Evolutionary conservation across 2,797 vertebrate genomes (phyloP), one percentile per base, ranked within the genome.

Genomic region (Potorous gilbertii): DNA sequence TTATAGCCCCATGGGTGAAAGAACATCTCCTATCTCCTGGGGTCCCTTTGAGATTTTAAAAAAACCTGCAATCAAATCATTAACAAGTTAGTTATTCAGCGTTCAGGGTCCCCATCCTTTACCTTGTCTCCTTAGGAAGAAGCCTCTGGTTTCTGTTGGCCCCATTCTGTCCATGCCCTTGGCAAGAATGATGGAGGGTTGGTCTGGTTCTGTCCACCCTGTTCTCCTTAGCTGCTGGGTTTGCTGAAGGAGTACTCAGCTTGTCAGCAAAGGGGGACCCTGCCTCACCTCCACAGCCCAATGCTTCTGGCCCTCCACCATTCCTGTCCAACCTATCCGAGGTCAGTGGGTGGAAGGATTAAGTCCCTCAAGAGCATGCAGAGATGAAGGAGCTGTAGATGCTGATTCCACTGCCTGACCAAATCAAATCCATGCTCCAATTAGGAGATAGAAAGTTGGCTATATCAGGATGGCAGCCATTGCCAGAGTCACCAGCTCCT

Each of bases 61-160:
- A 98, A 99, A 98, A 98, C 98, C 97, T 98, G 98, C 99, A 98
- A 98, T 99, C 99, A 99, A 99, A 98, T 98, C 99, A 99, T 99
- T 99, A 99, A 99, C 98, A 99, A 99, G 99, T 98, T 99, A 99
- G 99, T 98, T 99, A 98, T 99, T 99, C 98, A 95, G 97, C 93
- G 98, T 99, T 97, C 98, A 99, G 99, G 99, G 98, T 98, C 98
- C 96, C 96, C 46, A 27, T 96, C 97, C 96, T 98, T 96, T 97
- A 98, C 98, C 99, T 98, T 97, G 18, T 97, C 98, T 98, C 98
- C 98, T 98, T 98, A 96, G 98, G 98, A 98, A 99, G 99, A 99
- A 99, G 99, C 98, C 95, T 98, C 98, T 95, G 98, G 98, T 97
- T 98, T 46, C 14, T 10, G 16, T 18, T 21, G 66, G 34, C n/a